A percentile compares a stretch with the other conserved stretches of the same genome.
phyloP scores from a whole-genome alignment of 2,113 vertebrate genomes.

The Procapra przewalskii region DNA sequence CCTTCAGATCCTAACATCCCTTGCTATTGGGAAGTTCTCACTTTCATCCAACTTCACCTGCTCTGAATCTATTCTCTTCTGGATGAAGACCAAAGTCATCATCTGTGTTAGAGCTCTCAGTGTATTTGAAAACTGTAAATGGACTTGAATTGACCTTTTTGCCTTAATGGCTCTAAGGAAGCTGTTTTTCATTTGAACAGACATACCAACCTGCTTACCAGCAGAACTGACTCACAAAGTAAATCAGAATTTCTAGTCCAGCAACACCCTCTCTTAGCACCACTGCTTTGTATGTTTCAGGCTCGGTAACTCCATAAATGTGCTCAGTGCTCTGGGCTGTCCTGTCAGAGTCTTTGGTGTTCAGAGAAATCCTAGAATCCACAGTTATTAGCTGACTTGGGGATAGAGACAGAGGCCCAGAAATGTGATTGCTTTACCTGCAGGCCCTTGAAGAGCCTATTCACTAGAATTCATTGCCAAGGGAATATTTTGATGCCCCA shows the following conservation, averaged over 20 bases:
- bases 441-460: not conserved
- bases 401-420: not conserved
- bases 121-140: not conserved
- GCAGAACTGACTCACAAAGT: not conserved
- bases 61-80: not conserved
- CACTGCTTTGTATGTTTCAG: not conserved
- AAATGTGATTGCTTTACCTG: not conserved
- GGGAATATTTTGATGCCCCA: not conserved
- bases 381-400: not conserved
- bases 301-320: constrained; percentile 6
- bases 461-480: not conserved
- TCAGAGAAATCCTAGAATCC: not conserved
- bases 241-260: constrained; percentile 16
- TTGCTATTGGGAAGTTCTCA: not conserved
- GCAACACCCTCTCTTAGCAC: not conserved
- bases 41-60: not conserved
- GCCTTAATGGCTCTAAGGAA: not conserved
- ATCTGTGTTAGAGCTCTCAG: not conserved
- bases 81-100: not conserved
- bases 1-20: not conserved
- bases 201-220: not conserved
- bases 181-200: constrained; percentile 1
- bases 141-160: not conserved
- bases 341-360: not conserved
- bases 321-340: not conserved